phyloP scores from a whole-genome alignment of 1,140 invertebrate species.

The Drosophila kepulauana region DNA sequence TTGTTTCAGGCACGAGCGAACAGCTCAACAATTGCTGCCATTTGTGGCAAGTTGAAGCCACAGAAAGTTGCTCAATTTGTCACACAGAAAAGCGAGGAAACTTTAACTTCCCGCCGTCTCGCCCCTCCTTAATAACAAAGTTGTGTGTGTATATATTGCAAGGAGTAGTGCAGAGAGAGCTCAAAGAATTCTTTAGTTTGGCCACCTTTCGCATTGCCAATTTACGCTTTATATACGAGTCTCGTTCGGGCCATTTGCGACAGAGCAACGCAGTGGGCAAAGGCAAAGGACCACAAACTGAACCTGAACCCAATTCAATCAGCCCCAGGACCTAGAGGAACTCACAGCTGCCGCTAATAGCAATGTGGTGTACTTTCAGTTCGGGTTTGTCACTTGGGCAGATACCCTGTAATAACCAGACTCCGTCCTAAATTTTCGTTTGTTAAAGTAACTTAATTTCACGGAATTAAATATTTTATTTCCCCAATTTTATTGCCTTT shows the following conservation, averaged over 20 bases:
- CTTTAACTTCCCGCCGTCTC: not conserved
- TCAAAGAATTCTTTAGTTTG: slow-evolving; percentile 19
- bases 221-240: slow-evolving; percentile 55
- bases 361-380: not conserved
- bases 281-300: not conserved
- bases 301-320: slow-evolving; percentile 38
- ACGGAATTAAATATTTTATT: not conserved
- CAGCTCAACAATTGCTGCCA: slow-evolving; percentile 37
- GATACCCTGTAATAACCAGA: slow-evolving; percentile 17
- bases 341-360: slow-evolving; percentile 44
- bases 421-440: too few relatives aligned
- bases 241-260: slow-evolving; percentile 52
- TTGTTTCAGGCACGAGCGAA: slow-evolving; percentile 41
- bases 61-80: slow-evolving; percentile 41
- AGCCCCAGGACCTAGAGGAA: slow-evolving; percentile 17
- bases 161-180: not conserved
- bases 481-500: not conserved
- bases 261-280: slow-evolving; percentile 20
- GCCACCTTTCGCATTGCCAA: slow-evolving; percentile 49
- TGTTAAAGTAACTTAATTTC: not conserved
- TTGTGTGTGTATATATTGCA: not conserved
- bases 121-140: not conserved
- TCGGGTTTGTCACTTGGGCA: not conserved
- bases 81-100: slow-evolving; percentile 23
- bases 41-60: slow-evolving; percentile 32